Conservation (phyloP, 2,888 invertebrate species). For the Campoplex capitator region DNA sequence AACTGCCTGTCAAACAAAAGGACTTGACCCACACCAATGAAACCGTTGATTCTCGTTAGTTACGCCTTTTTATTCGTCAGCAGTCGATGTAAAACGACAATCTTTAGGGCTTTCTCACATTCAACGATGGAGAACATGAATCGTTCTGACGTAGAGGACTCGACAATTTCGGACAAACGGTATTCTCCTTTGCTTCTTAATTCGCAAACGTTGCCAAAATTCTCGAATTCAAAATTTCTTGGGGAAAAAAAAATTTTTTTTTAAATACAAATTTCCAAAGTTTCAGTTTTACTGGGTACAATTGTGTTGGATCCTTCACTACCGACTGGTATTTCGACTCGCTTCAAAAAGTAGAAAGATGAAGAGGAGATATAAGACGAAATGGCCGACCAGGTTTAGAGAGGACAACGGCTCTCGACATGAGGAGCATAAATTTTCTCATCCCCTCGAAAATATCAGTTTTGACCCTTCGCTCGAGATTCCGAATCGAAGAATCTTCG, state of each 20-base stretch:
- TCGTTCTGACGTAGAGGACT: background rate
- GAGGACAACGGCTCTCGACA: constrained; percentile 49
- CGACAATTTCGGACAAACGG: background rate
- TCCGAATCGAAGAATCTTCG: constrained; percentile 18
- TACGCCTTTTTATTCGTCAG: background rate
- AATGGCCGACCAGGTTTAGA: background rate
- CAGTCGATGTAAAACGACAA: background rate
- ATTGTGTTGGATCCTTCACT: background rate
- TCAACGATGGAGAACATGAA: background rate
- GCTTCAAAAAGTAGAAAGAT: background rate
- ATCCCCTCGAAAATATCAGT: constrained; percentile 49
- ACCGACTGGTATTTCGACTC: background rate
- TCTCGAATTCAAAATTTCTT: background rate
- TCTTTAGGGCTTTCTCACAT: background rate
- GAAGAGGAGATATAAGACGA: constrained; percentile 17
- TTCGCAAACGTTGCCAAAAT: background rate
- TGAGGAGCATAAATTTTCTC: constrained; percentile 47
- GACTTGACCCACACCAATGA: background rate
- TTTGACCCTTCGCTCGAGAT: constrained; percentile 41
- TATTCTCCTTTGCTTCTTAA: background rate
- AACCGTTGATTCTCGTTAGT: background rate
- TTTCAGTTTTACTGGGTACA: background rate
- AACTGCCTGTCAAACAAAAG: background rate
- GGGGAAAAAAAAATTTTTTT: background rate
- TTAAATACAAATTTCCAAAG: background rate